Percentiles rank a stretch among this genome's conserved stretches.
phyloP scores from a whole-genome alignment of 53 echinoderm and acorn worm species.

The Hippasteria phrygiana region DNA sequence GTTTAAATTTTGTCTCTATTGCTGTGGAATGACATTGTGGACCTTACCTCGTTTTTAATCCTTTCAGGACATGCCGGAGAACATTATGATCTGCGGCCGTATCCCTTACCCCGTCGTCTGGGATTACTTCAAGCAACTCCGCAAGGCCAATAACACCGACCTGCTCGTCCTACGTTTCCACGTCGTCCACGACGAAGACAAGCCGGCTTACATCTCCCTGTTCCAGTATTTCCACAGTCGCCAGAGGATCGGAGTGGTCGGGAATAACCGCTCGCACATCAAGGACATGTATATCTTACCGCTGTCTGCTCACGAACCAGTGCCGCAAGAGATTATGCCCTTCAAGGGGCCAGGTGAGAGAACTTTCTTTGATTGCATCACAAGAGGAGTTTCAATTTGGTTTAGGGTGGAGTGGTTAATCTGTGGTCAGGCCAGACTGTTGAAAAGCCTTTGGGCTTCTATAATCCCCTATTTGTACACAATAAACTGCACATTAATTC shows the following conservation, averaged over 20 bases:
- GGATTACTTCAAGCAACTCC: constrained; percentile 94
- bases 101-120: constrained; percentile 92
- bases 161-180: constrained; percentile 86
- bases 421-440: no score
- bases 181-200: constrained; percentile 84
- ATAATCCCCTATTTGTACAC: no score
- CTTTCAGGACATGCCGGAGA: constrained; percentile 83
- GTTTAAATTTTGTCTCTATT: no score
- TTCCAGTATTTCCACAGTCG: constrained; percentile 96
- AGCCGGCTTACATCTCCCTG: constrained; percentile 76
- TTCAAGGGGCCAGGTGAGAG: constrained; percentile 90
- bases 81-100: constrained; percentile 88
- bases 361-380: not conserved
- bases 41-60: not conserved
- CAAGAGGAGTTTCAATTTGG: no score
- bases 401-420: no score
- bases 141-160: constrained; percentile 82
- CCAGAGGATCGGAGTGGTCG: constrained; percentile 91
- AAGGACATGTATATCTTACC: constrained; percentile 98
- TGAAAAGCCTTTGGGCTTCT: no score
- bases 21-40: no score
- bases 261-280: constrained; percentile 78
- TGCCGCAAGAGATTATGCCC: constrained; percentile 78
- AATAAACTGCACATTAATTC: no score
- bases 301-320: constrained; percentile 77